phyloP scores from a whole-genome alignment of 2,113 vertebrate species.

The Chionodraco myersi region DNA sequence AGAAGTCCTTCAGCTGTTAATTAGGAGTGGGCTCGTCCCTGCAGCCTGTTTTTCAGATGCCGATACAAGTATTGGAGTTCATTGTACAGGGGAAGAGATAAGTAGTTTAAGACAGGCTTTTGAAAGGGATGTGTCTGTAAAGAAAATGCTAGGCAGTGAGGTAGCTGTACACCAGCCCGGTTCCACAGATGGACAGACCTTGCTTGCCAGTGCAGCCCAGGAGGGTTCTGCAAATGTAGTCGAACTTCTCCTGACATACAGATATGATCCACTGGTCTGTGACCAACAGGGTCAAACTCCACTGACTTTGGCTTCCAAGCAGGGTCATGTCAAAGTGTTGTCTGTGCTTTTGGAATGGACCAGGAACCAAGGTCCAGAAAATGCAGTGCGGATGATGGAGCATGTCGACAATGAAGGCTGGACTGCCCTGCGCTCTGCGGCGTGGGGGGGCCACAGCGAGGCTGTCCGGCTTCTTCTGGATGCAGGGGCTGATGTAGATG shows the following conservation, averaged over 20 bases:
- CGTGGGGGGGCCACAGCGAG: constrained; percentile 85
- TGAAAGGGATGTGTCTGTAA: constrained; percentile 71
- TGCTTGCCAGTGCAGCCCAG: constrained; percentile 80
- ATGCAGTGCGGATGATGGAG: constrained; percentile 71
- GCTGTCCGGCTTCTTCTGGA: constrained; percentile 79
- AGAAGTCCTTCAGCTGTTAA: constrained; percentile 82
- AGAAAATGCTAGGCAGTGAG: constrained; percentile 75
- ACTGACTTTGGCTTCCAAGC: constrained; percentile 80
- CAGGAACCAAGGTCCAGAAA: constrained; percentile 41
- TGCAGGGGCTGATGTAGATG: constrained; percentile 83
- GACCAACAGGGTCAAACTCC: constrained; percentile 85
- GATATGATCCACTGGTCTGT: constrained; percentile 76
- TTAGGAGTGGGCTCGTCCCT: constrained; percentile 74
- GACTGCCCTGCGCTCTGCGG: constrained; percentile 85
- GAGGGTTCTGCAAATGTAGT: constrained; percentile 75
- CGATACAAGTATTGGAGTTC: constrained; percentile 48
- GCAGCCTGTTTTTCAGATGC: constrained; percentile 45
- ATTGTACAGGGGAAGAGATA: constrained; percentile 48
- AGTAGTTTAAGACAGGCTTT: constrained; percentile 44
- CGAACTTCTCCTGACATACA: constrained; percentile 76
- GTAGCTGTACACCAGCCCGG: constrained; percentile 72
- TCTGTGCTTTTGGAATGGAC: constrained; percentile 80
- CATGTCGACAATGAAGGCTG: constrained; percentile 85
- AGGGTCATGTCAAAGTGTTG: constrained; percentile 79
- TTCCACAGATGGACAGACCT: constrained; percentile 72